Evolutionary conservation across 2,888 invertebrate species (phyloP), one percentile per base, ranked within the genome.

Genomic region (Heteromurus nitidus): DNA sequence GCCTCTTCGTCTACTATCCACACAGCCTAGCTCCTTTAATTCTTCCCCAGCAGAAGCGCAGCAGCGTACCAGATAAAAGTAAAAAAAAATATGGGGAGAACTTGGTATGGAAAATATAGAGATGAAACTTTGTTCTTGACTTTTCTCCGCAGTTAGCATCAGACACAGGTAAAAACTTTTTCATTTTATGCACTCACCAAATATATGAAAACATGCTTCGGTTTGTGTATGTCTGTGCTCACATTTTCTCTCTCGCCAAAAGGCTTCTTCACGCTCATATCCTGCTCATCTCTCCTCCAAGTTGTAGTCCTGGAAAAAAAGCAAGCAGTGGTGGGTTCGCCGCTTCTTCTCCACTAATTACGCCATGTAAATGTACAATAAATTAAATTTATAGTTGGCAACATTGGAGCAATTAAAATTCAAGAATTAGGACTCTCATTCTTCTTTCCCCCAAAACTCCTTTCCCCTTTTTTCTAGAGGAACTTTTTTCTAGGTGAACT

Each of bases 381-480:
- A 74, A 74, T 74, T 74, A 65, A 74, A 74, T 74, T 74, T 74
- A 74, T 74, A 74, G 74, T 74, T 74, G 74, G 74, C 74, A 74
- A 64, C 74, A 74, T 74, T 74, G 74, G 65, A 74, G 65, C 74
- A 65, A 74, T 74, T 74, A 64, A 68, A 68, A 76, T 76, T 76
- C 68, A 68, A 67, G 68, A 68, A 67, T 76, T 76, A 76, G 76
- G 67, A 20, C 68, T 58, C 76, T 60, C 31, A 1, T 22, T 50
- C 28, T 68, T 3, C n/a, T 13, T 31, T 30, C 65, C 20, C 7
- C 47, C 36, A 3, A 11, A 7, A 22, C 18, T 68, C 20, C 50
- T 62, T 70, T 11, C 42, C n/a, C 47, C 11, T 47, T 36, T 36
- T n/a, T n/a, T n/a, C n/a, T n/a, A n/a, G 13, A 47, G n/a, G 16